Percentiles rank a stretch among this genome's conserved stretches.
Evolutionary conservation across 2,888 invertebrate species (phyloP).

Genomic region (Andricus quercusramuli): DNA sequence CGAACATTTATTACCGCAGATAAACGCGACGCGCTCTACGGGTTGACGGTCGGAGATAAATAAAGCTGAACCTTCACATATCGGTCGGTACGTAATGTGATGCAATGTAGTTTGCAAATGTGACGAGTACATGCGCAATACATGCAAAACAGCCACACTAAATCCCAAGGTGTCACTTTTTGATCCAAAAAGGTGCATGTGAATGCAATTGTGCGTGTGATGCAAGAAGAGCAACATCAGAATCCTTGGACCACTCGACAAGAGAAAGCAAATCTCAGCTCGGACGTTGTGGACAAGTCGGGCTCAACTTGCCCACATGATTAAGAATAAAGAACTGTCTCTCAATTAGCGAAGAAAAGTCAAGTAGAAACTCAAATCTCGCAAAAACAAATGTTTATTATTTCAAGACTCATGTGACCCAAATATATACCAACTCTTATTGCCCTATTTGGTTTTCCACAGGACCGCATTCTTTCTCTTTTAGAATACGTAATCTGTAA

Average conservation of each 20-base stretch:
- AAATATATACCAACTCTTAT: conserved; percentile 11
- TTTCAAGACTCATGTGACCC: background rate
- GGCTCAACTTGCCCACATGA: too few species aligned
- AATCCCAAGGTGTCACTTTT: too few species aligned
- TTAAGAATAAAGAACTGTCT: background rate
- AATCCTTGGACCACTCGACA: conserved; percentile 52
- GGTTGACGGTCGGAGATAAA: conserved; percentile 60
- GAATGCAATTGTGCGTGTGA: conserved; percentile 31
- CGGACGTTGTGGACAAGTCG: conserved; percentile 51
- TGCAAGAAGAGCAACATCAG: conserved; percentile 45
- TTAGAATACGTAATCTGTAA: conserved; percentile 2
- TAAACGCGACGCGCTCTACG: conserved; percentile 62
- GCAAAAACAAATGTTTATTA: background rate
- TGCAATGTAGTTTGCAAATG: conserved; percentile 38
- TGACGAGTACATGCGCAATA: conserved; percentile 12
- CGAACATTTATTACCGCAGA: conserved; percentile 70
- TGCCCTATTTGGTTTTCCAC: background rate
- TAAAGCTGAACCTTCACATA: conserved; percentile 50
- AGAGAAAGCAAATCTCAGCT: conserved; percentile 55
- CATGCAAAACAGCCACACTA: background rate
- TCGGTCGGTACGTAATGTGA: conserved; percentile 53
- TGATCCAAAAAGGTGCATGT: background rate
- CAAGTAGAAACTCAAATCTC: background rate
- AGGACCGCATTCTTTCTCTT: background rate
- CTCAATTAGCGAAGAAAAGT: background rate